phyloP scores from a whole-genome alignment of 1,140 invertebrate genomes.

The Drosophila jambulina region DNA sequence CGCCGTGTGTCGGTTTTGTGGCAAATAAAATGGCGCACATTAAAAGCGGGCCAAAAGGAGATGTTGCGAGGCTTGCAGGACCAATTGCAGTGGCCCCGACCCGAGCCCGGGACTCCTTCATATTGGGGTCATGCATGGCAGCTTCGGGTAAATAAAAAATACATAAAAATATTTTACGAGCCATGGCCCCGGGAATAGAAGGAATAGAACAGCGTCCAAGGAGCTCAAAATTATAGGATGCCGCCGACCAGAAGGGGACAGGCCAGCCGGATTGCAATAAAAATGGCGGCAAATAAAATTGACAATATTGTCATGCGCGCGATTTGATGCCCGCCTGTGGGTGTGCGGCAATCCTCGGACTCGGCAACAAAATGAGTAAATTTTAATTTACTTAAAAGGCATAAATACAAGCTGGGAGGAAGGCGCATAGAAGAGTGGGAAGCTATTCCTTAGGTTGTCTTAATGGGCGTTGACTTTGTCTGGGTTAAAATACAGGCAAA shows the following conservation, averaged over 20 bases:
- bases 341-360: constrained; percentile 26
- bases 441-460: background rate
- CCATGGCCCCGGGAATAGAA: constrained; percentile 35
- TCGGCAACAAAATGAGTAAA: constrained; percentile 70
- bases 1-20: constrained; percentile 81
- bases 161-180: constrained; percentile 84
- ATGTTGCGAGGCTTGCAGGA: constrained; percentile 6
- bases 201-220: constrained; percentile 49
- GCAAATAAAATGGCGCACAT: constrained; percentile 83
- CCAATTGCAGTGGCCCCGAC: constrained; percentile 70
- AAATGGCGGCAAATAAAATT: constrained; percentile 80
- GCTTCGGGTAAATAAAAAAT: constrained; percentile 78
- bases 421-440: background rate
- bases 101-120: constrained; percentile 26
- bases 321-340: constrained; percentile 35
- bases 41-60: constrained; percentile 71
- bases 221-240: constrained; percentile 38
- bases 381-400: constrained; percentile 83
- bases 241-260: constrained; percentile 26
- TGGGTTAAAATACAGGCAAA: background rate
- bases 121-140: constrained; percentile 81
- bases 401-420: constrained; percentile 59
- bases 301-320: constrained; percentile 81
- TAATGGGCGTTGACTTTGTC: background rate
- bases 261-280: constrained; percentile 67